These are phyloP conservation scores for Achlya flavicornis DNA, from an alignment of 2,888 invertebrate genomes.

Conservation along the genomic window DNA sequence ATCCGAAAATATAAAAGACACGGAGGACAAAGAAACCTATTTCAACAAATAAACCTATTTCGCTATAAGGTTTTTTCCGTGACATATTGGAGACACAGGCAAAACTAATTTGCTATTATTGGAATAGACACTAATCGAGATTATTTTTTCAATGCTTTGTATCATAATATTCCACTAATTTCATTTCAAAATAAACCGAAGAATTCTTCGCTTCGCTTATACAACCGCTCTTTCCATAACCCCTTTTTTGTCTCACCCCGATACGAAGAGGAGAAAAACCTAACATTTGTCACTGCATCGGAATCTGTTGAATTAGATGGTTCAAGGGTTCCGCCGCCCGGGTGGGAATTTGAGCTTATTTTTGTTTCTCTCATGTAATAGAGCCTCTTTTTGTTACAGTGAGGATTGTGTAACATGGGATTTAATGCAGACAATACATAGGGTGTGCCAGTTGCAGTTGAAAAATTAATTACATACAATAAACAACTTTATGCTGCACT, in stretches of 20 bases:
- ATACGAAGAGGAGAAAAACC: conserved; percentile 64
- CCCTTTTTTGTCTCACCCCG: conserved; percentile 43
- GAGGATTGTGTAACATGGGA: conserved; percentile 24
- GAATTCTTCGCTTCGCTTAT: conserved; percentile 10
- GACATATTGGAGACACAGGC: too few relatives aligned
- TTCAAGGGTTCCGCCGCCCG: conserved; percentile 58
- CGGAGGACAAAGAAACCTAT: too few relatives aligned
- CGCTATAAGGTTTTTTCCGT: too few relatives aligned
- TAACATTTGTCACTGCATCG: conserved; percentile 82
- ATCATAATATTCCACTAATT: too few relatives aligned
- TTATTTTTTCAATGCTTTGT: not conserved
- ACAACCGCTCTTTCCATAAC: conserved; percentile 28
- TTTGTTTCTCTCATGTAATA: conserved; percentile 60
- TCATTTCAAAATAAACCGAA: too few relatives aligned
- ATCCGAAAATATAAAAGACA: too few relatives aligned
- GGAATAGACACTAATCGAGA: too few relatives aligned
- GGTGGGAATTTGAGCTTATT: conserved; percentile 62
- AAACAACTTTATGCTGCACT: not conserved
- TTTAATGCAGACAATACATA: conserved; percentile 15
- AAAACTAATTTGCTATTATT: too few relatives aligned
- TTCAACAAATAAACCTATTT: too few relatives aligned
- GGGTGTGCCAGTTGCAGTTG: conserved; percentile 5
- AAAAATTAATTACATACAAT: conserved; percentile 5
- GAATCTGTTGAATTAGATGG: conserved; percentile 80
- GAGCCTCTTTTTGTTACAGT: conserved; percentile 37